phyloP scores from a whole-genome alignment of 2,888 invertebrate species.

The Drosophila sordidula region DNA sequence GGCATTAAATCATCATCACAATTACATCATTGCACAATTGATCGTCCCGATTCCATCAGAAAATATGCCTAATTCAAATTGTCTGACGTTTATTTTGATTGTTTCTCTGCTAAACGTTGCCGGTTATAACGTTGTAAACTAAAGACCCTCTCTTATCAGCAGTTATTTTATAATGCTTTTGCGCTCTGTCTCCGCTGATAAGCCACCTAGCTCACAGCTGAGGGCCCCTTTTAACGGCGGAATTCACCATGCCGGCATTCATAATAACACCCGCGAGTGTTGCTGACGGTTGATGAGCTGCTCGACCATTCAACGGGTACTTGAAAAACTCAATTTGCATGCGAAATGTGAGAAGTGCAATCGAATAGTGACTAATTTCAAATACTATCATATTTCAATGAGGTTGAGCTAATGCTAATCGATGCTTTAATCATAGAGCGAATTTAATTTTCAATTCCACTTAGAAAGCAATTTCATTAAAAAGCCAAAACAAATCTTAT shows the following conservation, averaged over 20 bases:
- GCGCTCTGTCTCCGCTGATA: constrained; percentile 61
- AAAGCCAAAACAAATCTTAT: constrained; percentile 17
- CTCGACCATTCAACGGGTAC: constrained; percentile 9
- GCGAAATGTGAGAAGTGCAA: constrained; percentile 52
- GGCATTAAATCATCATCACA: not conserved
- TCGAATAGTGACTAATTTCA: not conserved
- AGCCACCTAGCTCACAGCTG: constrained; percentile 33
- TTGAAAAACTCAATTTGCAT: constrained; percentile 27
- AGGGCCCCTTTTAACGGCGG: constrained; percentile 33
- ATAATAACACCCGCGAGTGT: constrained; percentile 50
- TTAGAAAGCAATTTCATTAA: constrained; percentile 5
- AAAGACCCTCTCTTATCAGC: constrained; percentile 60
- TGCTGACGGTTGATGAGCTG: constrained; percentile 53
- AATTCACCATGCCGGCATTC: constrained; percentile 20
- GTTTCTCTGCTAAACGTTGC: constrained; percentile 18
- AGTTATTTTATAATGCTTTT: constrained; percentile 53
- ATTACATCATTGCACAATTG: not conserved
- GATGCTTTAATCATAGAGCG: not conserved
- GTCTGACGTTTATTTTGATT: not conserved
- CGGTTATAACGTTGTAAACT: constrained; percentile 45
- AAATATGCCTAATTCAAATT: not conserved
- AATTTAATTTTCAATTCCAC: not conserved
- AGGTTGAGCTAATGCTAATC: constrained; percentile 1
- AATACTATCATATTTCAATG: constrained; percentile 10
- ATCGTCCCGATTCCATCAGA: not conserved